Evolutionary conservation across 2,113 vertebrate species (phyloP).

Genomic region (Riparia riparia): DNA sequence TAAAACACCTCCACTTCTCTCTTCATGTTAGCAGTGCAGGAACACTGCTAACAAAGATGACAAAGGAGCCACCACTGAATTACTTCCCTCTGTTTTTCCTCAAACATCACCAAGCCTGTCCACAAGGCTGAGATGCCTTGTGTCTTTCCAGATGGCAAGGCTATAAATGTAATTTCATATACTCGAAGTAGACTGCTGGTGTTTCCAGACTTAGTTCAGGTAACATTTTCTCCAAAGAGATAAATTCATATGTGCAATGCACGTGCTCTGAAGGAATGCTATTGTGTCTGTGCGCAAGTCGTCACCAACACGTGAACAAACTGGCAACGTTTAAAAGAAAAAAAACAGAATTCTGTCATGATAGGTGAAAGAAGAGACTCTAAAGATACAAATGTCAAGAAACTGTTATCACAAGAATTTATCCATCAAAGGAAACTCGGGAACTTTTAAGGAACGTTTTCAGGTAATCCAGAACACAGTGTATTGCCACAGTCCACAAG

Average conservation of each 20-base stretch:
- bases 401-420: neutral
- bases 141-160: neutral
- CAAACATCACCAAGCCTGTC: neutral
- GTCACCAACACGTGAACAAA: neutral
- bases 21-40: neutral
- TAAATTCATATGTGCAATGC: accelerated
- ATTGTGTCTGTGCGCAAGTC: neutral
- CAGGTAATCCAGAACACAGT: neutral
- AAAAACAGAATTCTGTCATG: neutral
- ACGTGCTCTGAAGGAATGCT: neutral
- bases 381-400: neutral
- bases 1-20: neutral
- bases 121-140: neutral
- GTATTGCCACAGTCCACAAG: neutral
- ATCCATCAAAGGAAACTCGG: neutral
- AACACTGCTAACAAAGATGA: neutral
- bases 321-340: accelerated
- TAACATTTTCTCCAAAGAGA: neutral
- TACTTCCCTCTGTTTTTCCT: neutral
- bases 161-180: neutral
- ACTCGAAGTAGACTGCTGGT: neutral
- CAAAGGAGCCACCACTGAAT: neutral
- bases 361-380: neutral
- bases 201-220: neutral
- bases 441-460: neutral